phyloP scores from a whole-genome alignment of 92 coral and sea anemone genomes.

The Montipora capitata region DNA sequence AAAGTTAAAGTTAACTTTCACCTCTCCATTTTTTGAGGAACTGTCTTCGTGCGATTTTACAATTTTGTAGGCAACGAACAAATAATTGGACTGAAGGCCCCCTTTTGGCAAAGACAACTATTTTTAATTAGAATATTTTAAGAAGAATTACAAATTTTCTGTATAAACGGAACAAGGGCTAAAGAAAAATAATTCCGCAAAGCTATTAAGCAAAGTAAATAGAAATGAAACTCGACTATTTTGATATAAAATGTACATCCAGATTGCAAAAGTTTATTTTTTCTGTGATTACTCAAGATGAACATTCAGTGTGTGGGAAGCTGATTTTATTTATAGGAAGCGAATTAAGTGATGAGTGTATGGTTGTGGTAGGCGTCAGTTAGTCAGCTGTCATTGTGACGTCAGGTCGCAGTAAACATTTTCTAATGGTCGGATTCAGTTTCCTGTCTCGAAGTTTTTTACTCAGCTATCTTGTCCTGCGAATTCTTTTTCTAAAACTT shows the following conservation, averaged over 20 bases:
- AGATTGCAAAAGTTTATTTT: background rate
- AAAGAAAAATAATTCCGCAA: background rate
- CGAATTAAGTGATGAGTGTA: no score
- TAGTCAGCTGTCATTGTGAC: no score
- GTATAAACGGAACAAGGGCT: background rate
- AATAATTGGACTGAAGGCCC: no score
- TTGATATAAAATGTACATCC: slow-evolving; percentile 3
- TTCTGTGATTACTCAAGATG: no score
- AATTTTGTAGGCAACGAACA: background rate
- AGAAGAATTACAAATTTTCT: background rate
- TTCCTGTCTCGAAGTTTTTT: no score
- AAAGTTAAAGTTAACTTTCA: background rate
- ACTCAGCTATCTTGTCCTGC: no score
- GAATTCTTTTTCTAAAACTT: no score
- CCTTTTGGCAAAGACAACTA: background rate
- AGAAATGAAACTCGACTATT: no score
- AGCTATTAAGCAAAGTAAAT: background rate
- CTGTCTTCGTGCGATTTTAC: background rate
- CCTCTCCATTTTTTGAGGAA: background rate
- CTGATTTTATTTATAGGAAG: background rate
- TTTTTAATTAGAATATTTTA: background rate
- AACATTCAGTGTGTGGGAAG: background rate
- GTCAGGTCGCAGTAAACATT: no score
- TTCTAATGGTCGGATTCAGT: no score
- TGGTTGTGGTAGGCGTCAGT: no score